Percentiles rank a stretch among this genome's conserved stretches.
phyloP scores from a whole-genome alignment of 2,113 vertebrate genomes.

The Gymnarchus niloticus region DNA sequence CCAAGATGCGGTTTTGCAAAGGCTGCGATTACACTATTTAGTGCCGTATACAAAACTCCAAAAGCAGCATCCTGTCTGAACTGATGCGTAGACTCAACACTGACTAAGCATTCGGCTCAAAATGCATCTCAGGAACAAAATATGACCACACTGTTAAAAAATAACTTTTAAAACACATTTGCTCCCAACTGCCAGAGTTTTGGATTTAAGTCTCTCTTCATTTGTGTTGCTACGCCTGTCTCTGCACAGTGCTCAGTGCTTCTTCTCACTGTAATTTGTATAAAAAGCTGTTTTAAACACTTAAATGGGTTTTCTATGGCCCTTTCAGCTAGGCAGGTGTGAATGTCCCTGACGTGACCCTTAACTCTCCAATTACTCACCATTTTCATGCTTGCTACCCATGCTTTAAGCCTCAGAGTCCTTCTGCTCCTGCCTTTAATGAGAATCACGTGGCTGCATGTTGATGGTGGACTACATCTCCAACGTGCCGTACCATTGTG shows the following conservation, averaged over 20 bases:
- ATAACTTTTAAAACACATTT: neutral
- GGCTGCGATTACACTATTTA: conserved; percentile 42
- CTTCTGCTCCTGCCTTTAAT: neutral
- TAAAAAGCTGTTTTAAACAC: neutral
- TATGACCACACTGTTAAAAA: neutral
- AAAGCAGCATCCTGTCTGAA: too few species aligned
- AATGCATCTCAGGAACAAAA: neutral
- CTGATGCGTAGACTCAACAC: too few species aligned
- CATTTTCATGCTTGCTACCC: too few species aligned
- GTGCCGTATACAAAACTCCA: conserved; percentile 43
- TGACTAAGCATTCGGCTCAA: too few species aligned
- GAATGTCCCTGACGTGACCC: neutral
- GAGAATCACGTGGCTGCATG: neutral
- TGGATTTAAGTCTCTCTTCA: neutral
- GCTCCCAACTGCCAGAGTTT: neutral
- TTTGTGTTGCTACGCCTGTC: neutral
- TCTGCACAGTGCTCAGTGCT: neutral
- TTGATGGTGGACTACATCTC: conserved; percentile 35
- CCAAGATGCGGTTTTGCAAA: conserved; percentile 38
- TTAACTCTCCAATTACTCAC: neutral
- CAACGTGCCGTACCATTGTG: conserved; percentile 27
- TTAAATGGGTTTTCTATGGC: neutral
- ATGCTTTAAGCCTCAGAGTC: neutral
- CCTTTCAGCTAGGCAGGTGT: neutral
- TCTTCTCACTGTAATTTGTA: neutral